Base-by-base conservation (phyloP, 2,888 invertebrate species). In the Nomada ruficornis region DNA sequence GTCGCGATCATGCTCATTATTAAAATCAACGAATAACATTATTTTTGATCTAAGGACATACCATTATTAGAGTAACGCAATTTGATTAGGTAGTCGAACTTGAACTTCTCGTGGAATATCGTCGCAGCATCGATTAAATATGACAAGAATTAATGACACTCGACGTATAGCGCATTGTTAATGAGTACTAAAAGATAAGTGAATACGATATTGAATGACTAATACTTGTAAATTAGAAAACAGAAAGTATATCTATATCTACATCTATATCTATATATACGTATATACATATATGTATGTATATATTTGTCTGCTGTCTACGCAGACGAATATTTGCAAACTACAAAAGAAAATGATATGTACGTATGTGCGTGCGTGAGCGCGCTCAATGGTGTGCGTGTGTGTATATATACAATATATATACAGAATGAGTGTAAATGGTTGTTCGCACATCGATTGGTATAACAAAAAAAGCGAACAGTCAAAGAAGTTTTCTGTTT, bases 201-300 rank as follows among this genome's bases (percentile, higher is more conserved):
- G 74, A 89, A 89, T 82, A 89, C 84, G 86, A 88, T 91, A 91
- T 88, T 84, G 90, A 91, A 85, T 80, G 86, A 82, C 89, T 88
- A 87, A 89, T 91, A 91, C 90, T 88, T 93, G 93, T 92, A 91
- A 91, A 93, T 92, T 93, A 93, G 92, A 92, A 89, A 90, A 92
- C 92, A 93, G 93, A 93, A 93, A 93, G 93, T 93, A 93, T 91
- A 88, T 90, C 91, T 88, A 92, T 91, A 91, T 89, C 87, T 86
- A 85, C 73, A 86, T 81, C 80, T 81, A 85, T 71, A 82, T 57
- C 36, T 62, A 26, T 18, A 55, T 72, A 42, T 63, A 63, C 42
- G 23, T 59, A 59, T 47, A 59, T 44, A 44, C 26, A 54, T 26
- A 44, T 69, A 47, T 69, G 26, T 44, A 63, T 20, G 42, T 65